Conservation (phyloP, 1,140 invertebrate genomes). For the Xylocopa sonorina region DNA sequence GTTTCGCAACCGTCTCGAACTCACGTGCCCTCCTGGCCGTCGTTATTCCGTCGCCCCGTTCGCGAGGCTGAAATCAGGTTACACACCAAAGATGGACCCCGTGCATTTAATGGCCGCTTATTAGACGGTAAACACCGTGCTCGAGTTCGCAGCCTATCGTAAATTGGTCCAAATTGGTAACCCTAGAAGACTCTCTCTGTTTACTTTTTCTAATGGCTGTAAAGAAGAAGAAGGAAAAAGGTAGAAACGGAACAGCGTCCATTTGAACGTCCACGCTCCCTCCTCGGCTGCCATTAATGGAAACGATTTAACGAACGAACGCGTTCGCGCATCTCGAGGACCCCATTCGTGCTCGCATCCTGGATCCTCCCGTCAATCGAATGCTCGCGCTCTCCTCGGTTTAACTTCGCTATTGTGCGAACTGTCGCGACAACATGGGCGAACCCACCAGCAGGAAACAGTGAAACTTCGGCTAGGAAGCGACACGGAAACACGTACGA, state of each 20-base stretch:
- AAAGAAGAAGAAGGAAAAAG: too few relatives aligned
- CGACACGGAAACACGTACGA: not conserved
- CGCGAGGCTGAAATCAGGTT: constrained; percentile 10
- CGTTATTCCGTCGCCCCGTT: not conserved
- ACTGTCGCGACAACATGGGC: constrained; percentile 13
- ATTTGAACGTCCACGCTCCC: too few relatives aligned
- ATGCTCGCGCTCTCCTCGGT: constrained; percentile 11
- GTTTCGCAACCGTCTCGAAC: constrained; percentile 28
- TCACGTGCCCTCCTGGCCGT: not conserved
- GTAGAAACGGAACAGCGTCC: not conserved
- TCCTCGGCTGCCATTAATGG: too few relatives aligned
- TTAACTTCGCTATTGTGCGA: constrained; percentile 21
- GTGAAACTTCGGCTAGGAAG: not conserved
- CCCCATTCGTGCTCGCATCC: not conserved
- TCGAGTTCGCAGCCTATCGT: not conserved
- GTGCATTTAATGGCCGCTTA: not conserved
- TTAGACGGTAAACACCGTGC: not conserved
- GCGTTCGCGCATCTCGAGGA: too few relatives aligned
- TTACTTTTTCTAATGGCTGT: not conserved
- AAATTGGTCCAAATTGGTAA: not conserved
- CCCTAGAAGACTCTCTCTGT: too few relatives aligned
- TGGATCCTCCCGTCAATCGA: constrained; percentile 6
- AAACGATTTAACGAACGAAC: too few relatives aligned
- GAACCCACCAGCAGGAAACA: not conserved
- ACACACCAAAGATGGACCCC: not conserved